Conservation (phyloP, 2,888 invertebrate species). For the Malacosoma neustria region DNA sequence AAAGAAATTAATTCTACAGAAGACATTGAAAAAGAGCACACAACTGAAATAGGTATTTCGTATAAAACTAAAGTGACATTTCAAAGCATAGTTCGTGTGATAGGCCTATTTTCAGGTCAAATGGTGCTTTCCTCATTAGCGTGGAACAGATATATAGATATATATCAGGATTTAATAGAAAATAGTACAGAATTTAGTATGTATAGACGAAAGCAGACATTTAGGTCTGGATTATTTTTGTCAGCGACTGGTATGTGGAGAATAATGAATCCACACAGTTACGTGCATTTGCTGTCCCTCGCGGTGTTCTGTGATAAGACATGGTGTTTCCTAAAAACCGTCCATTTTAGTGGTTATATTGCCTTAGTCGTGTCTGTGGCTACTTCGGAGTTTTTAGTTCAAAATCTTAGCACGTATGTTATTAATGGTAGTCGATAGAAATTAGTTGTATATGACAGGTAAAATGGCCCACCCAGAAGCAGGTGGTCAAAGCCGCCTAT, state of each 20-base stretch:
- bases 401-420: constrained; percentile 36
- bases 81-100: constrained; percentile 78
- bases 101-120: constrained; percentile 80
- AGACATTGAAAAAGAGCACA: constrained; percentile 58
- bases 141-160: constrained; percentile 89
- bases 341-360: constrained; percentile 84
- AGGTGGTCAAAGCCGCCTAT: too few species aligned
- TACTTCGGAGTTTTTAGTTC: constrained; percentile 80
- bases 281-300: constrained; percentile 82
- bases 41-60: constrained; percentile 69
- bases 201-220: constrained; percentile 68
- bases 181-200: constrained; percentile 70
- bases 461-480: too few species aligned
- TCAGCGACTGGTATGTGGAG: constrained; percentile 84
- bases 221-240: constrained; percentile 84
- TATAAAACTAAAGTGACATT: constrained; percentile 81
- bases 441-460: too few species aligned
- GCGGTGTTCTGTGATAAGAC: constrained; percentile 88
- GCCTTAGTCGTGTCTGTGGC: constrained; percentile 79
- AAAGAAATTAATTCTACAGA: constrained; percentile 57
- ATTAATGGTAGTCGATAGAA: constrained; percentile 15
- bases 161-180: constrained; percentile 86
- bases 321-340: constrained; percentile 82
- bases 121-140: constrained; percentile 83
- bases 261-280: constrained; percentile 84